Conservation (phyloP, 1,140 invertebrate species). For the Scylla paramamosain region DNA sequence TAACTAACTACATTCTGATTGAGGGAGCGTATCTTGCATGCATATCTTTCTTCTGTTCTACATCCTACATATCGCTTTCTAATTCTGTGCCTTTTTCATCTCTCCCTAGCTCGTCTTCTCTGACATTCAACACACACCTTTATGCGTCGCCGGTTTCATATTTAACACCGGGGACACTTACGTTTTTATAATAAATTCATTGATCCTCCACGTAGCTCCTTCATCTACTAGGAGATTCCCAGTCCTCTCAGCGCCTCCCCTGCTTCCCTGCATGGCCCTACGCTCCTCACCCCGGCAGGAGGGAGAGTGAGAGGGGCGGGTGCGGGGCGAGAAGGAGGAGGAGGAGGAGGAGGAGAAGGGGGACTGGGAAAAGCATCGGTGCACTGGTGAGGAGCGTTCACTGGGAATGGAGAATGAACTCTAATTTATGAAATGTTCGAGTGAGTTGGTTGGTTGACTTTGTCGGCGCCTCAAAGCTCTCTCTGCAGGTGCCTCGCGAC, state of each 20-base stretch:
- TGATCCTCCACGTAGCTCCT: background rate
- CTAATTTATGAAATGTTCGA: constrained; percentile 24
- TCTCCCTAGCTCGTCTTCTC: background rate
- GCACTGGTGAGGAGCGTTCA: background rate
- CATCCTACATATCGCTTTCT: too few species aligned
- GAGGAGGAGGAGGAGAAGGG: background rate
- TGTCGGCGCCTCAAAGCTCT: constrained; percentile 9
- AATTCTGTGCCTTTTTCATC: too few species aligned
- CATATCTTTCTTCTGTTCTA: too few species aligned
- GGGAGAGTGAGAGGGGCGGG: background rate
- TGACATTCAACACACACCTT: background rate
- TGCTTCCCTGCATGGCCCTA: background rate
- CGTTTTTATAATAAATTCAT: background rate
- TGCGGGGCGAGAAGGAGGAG: background rate
- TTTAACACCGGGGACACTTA: background rate
- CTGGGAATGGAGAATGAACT: constrained; percentile 1
- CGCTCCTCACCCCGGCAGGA: background rate
- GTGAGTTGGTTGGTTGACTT: constrained; percentile 21
- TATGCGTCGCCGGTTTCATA: background rate
- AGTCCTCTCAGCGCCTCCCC: background rate
- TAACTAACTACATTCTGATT: too few species aligned
- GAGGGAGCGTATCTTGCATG: too few species aligned
- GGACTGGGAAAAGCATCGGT: background rate
- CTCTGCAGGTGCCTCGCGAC: background rate
- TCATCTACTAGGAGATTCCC: background rate